These are phyloP conservation scores for Pterocles burchelli DNA, from an alignment of 2,113 vertebrate genomes.

Conservation along the genomic window DNA sequence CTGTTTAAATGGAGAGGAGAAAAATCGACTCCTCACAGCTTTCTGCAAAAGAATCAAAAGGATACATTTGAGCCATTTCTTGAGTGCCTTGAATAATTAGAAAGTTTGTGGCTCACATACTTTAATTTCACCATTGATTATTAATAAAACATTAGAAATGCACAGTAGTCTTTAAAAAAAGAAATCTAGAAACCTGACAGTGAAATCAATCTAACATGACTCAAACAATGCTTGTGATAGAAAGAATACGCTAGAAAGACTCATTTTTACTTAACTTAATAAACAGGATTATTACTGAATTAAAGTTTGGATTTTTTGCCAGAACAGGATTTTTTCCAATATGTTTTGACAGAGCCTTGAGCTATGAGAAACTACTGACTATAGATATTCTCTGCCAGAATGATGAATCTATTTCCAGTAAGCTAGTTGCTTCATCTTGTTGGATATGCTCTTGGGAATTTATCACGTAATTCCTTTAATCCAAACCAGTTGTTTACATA, in stretches of 20 bases:
- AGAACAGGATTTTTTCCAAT: background rate
- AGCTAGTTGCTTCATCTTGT: slow-evolving; percentile 62
- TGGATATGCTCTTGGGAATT: slow-evolving; percentile 59
- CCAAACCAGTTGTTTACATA: slow-evolving; percentile 64
- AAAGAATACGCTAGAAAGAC: background rate
- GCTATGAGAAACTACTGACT: slow-evolving; percentile 54
- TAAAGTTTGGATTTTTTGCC: slow-evolving; percentile 2
- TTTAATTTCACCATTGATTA: background rate
- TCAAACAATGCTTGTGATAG: background rate
- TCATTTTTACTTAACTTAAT: background rate
- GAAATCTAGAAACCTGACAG: background rate
- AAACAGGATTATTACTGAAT: background rate
- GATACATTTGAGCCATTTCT: background rate
- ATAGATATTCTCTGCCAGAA: slow-evolving; percentile 52
- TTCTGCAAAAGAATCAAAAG: background rate
- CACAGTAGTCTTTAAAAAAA: background rate
- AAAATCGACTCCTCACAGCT: background rate
- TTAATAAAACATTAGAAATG: background rate
- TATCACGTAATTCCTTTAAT: slow-evolving; percentile 66
- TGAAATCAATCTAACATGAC: background rate
- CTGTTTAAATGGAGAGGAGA: background rate
- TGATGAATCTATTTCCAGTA: slow-evolving; percentile 66
- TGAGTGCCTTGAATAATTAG: background rate
- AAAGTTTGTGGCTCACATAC: background rate
- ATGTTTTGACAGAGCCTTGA: slow-evolving; percentile 26